phyloP scores from a whole-genome alignment of 2,113 vertebrate genomes.

The Thamnophis sirtalis region DNA sequence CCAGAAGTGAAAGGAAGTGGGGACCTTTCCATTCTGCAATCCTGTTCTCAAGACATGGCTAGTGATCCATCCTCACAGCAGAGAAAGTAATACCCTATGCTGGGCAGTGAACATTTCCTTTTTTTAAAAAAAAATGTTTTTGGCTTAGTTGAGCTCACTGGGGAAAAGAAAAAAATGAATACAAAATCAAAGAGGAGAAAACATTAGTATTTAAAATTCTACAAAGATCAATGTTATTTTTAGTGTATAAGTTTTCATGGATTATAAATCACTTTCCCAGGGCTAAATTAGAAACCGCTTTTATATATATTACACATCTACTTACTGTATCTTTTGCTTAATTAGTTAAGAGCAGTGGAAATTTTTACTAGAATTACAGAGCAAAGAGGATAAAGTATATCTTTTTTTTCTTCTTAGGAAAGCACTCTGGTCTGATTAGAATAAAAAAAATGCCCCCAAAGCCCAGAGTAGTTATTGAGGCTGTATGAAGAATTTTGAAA shows the following conservation, averaged over 20 bases:
- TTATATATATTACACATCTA: neutral
- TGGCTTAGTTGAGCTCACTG: neutral
- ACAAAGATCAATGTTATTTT: neutral
- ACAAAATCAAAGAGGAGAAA: neutral
- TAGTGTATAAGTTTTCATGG: neutral
- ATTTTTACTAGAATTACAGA: neutral
- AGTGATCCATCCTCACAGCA: neutral
- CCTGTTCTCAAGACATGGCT: neutral
- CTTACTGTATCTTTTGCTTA: neutral
- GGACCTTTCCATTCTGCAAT: neutral
- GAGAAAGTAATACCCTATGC: neutral
- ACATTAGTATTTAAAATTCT: neutral
- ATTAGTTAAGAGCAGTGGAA: neutral
- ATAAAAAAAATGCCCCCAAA: neutral
- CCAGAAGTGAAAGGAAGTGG: neutral
- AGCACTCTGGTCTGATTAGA: neutral
- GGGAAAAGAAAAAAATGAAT: neutral
- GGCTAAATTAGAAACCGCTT: neutral
- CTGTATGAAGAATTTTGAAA: neutral
- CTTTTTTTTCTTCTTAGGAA: neutral
- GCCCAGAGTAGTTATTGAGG: neutral
- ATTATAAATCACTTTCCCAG: neutral
- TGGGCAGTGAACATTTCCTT: neutral
- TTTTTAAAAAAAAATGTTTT: neutral
- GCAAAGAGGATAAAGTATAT: neutral